phyloP scores from a whole-genome alignment of 2,113 vertebrate genomes.

The Ondatra zibethicus region DNA sequence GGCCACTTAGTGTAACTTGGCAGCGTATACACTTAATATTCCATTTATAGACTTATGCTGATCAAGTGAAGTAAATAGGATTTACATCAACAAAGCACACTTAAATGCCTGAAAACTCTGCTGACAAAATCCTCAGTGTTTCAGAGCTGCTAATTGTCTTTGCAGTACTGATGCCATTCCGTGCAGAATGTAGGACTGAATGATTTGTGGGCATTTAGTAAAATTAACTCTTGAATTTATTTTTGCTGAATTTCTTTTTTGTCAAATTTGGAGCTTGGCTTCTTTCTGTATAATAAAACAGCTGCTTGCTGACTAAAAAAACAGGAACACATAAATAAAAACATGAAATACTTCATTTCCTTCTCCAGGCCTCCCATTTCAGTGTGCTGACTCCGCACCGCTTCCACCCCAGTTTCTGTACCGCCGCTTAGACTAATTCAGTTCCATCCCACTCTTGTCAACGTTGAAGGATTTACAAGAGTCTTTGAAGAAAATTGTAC shows the following conservation, averaged over 20 bases:
- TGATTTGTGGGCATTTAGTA: constrained; percentile 27
- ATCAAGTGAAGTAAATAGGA: constrained; percentile 49
- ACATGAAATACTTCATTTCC: neutral
- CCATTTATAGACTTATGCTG: neutral
- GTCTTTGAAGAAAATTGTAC: neutral
- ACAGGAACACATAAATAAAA: constrained; percentile 14
- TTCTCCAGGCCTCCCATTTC: neutral
- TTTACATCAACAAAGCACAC: constrained; percentile 3
- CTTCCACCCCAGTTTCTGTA: neutral
- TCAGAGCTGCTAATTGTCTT: neutral
- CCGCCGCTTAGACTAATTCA: constrained; percentile 25
- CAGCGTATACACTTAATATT: neutral
- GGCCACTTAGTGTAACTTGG: neutral
- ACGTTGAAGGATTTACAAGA: constrained; percentile 28
- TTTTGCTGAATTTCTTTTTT: constrained; percentile 41
- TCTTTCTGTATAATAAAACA: constrained; percentile 44
- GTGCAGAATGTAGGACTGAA: neutral
- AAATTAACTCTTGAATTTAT: constrained; percentile 1
- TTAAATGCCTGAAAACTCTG: constrained; percentile 5
- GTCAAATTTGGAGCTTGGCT: constrained; percentile 1
- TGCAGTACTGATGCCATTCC: neutral
- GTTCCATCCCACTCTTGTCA: constrained; percentile 43
- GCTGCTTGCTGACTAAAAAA: constrained; percentile 40
- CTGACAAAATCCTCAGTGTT: neutral
- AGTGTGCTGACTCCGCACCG: constrained; percentile 11